These are phyloP conservation scores for Hoplias malabaricus DNA, from an alignment of 2,113 vertebrate species.

Conservation along the genomic window DNA sequence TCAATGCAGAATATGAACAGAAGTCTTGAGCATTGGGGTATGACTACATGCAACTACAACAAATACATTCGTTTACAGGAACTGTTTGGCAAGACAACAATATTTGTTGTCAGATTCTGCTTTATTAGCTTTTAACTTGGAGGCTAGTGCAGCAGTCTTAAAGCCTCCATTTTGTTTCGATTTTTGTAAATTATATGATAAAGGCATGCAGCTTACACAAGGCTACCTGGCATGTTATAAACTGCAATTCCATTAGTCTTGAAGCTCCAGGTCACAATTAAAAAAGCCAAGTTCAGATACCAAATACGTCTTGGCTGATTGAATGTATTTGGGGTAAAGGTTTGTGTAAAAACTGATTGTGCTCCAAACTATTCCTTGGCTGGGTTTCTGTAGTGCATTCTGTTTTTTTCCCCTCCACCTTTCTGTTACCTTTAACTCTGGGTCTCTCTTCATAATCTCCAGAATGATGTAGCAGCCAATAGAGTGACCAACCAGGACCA, in stretches of 20 bases:
- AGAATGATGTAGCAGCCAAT: slow-evolving; percentile 89
- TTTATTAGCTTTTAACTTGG: neutral
- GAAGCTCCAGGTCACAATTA: neutral
- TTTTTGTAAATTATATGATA: too few relatives aligned
- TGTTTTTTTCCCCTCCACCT: neutral
- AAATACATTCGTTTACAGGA: neutral
- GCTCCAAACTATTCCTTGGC: neutral
- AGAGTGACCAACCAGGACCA: slow-evolving; percentile 90
- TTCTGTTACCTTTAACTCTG: slow-evolving; percentile 79
- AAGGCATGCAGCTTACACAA: too few relatives aligned
- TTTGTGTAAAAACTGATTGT: neutral
- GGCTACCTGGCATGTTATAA: neutral
- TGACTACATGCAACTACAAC: neutral
- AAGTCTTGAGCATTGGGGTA: too few relatives aligned
- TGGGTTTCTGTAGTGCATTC: neutral
- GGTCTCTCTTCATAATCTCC: slow-evolving; percentile 85
- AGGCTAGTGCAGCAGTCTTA: too few relatives aligned
- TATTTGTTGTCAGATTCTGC: neutral
- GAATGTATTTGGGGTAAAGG: neutral
- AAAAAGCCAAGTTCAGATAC: neutral
- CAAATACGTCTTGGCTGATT: neutral
- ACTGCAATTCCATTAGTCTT: neutral
- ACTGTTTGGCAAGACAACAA: neutral
- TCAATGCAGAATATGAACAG: too few relatives aligned
- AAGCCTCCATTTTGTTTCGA: too few relatives aligned